Base-by-base conservation (phyloP, 2,797 vertebrate species). In the Lepilemur ruficaudatus region DNA sequence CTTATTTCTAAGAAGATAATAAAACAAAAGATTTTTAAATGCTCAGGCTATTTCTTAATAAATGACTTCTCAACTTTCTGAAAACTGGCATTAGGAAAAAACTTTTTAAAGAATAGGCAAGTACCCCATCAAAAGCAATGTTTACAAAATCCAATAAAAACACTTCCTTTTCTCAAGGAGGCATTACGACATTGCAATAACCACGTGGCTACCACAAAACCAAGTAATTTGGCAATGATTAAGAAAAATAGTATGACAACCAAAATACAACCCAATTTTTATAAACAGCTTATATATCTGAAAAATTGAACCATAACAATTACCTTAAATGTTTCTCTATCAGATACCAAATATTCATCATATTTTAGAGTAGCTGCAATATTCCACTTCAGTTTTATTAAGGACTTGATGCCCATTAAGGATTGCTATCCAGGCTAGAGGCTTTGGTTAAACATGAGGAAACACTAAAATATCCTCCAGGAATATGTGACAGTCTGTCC, bases 81-180 rank as follows among this genome's bases (percentile, higher is more conserved):
- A 88, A 92, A 92, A 90, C 1, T 57, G 9, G 4, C 4, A 23
- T 89, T 59, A 82, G 48, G 14, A 41, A 69, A 73, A 85, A 63
- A 46, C 8, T 5, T 72, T 69, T 38, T n/a, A 59, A 82, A 38
- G 18, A 84, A 30, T 25, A 81, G 46, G 4, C 1, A 81, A 72
- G 30, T 78, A 52, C 13, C 17, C 43, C 48, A 38, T 95, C 65
- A 59, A 93, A 82, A 69, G 30, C 65, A 78, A 78, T 55, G 35
- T 76, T 95, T 87, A 73, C 30, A 75, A 95, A 75, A 73, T 86
- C n/a, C 63, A 89, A 72, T 43, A 72, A 52, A 90, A 94, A 86
- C 10, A 84, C 11, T 63, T 81, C 13, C 14, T 57, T 79, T 94
- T 55, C 30, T 81, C 57, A 93, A 89, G 35, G 85, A 87, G 35